phyloP scores from a whole-genome alignment of 1,140 invertebrate species.

The Neodiprion virginianus region DNA sequence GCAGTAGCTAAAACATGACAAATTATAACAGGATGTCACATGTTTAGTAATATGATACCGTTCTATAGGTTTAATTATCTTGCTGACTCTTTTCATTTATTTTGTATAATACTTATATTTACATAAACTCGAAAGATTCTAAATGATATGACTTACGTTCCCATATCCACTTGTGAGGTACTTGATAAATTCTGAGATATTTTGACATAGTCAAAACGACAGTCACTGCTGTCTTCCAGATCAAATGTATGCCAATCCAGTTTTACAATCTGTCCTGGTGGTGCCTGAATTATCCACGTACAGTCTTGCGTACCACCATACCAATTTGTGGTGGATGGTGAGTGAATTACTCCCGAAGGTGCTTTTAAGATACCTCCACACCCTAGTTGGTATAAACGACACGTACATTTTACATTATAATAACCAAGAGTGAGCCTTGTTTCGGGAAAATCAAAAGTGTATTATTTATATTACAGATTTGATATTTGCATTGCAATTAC shows the following conservation, averaged over 20 bases:
- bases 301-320: conserved; percentile 74
- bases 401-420: too few species aligned
- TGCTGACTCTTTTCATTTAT: too few species aligned
- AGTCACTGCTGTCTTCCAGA: conserved; percentile 69
- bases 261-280: conserved; percentile 72
- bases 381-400: conserved; percentile 48
- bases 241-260: conserved; percentile 78
- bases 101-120: too few species aligned
- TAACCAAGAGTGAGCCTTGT: too few species aligned
- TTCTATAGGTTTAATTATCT: too few species aligned
- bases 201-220: conserved; percentile 77
- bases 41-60: too few species aligned
- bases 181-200: conserved; percentile 70
- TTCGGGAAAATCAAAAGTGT: too few species aligned
- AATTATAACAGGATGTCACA: too few species aligned
- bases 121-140: too few species aligned
- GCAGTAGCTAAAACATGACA: conserved; percentile 69
- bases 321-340: conserved; percentile 55
- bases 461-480: too few species aligned
- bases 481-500: too few species aligned
- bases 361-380: conserved; percentile 77
- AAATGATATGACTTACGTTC: conserved; percentile 53
- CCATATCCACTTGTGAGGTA: conserved; percentile 49
- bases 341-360: conserved; percentile 64
- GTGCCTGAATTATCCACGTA: conserved; percentile 81